phyloP scores from a whole-genome alignment of 2,888 invertebrate genomes.

The Tachina fera region DNA sequence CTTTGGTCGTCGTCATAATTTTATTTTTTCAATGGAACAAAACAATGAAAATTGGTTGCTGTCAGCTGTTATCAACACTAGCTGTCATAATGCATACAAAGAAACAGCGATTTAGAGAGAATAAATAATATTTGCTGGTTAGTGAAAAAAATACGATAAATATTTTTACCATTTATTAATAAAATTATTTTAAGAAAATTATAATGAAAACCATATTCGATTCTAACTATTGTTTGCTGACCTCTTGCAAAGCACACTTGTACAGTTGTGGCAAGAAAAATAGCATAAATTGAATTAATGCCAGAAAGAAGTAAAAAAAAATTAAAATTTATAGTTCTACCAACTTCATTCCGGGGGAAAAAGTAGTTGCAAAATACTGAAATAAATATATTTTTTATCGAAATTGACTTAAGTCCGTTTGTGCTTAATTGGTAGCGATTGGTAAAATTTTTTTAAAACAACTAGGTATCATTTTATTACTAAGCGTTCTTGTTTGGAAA shows the following conservation, averaged over 20 bases:
- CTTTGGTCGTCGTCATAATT: constrained; percentile 36
- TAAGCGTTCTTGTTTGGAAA: too few relatives aligned
- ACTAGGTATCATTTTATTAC: too few relatives aligned
- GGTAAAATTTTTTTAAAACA: too few relatives aligned
- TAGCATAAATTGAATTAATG: not conserved
- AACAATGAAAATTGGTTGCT: constrained; percentile 59
- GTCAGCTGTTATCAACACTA: constrained; percentile 64
- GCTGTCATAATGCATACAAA: constrained; percentile 46
- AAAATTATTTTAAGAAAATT: constrained; percentile 13
- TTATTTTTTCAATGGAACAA: constrained; percentile 21
- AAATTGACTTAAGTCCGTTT: too few relatives aligned
- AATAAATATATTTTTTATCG: too few relatives aligned
- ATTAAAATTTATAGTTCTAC: too few relatives aligned
- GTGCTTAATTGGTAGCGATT: too few relatives aligned
- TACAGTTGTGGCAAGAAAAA: not conserved
- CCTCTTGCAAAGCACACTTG: constrained; percentile 8
- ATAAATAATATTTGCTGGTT: not conserved
- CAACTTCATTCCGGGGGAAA: too few relatives aligned
- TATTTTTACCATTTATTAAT: constrained; percentile 52
- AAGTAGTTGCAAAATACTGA: too few relatives aligned
- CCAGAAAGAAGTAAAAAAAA: too few relatives aligned
- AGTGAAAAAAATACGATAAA: constrained; percentile 45
- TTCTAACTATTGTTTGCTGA: constrained; percentile 22
- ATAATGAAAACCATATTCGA: constrained; percentile 31
- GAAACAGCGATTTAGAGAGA: constrained; percentile 28